Evolutionary conservation across 2,888 invertebrate species (phyloP).

Genomic region (Melinaea marsaeus): DNA sequence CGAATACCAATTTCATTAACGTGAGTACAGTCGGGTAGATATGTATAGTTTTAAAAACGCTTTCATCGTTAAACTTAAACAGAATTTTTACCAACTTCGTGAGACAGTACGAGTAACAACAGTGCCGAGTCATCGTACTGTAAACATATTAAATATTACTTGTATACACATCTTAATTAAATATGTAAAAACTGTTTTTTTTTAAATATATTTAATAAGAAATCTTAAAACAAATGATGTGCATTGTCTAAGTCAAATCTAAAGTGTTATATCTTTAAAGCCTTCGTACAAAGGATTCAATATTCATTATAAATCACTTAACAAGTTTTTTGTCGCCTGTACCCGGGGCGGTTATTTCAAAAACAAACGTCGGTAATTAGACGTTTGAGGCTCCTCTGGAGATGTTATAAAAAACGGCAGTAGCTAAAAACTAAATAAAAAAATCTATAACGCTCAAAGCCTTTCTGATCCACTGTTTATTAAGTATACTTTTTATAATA

Average conservation of each 20-base stretch:
- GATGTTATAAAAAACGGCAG: slow-evolving; percentile 52
- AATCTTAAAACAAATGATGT: neutral
- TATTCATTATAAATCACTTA: slow-evolving; percentile 26
- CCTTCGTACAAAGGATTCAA: slow-evolving; percentile 8
- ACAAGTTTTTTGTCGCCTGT: slow-evolving; percentile 44
- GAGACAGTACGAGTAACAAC: slow-evolving; percentile 61
- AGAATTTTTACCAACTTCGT: slow-evolving; percentile 36
- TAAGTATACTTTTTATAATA: slow-evolving; percentile 11
- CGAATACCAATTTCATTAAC: no score
- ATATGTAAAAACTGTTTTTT: no score
- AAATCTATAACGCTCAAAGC: slow-evolving; percentile 11
- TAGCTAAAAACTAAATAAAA: slow-evolving; percentile 52
- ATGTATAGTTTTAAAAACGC: slow-evolving; percentile 1
- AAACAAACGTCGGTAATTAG: slow-evolving; percentile 74
- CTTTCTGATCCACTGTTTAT: slow-evolving; percentile 18
- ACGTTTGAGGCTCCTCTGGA: slow-evolving; percentile 42
- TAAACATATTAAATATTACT: neutral
- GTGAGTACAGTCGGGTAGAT: no score
- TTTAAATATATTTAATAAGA: neutral
- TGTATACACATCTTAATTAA: neutral
- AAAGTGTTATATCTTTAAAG: neutral
- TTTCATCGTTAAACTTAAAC: slow-evolving; percentile 16
- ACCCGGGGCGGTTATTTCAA: slow-evolving; percentile 62
- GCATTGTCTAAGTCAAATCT: neutral
- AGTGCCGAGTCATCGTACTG: slow-evolving; percentile 58